These are phyloP conservation scores for Channa maculata DNA, from an alignment of 2,113 vertebrate genomes.

Conservation along the genomic window DNA sequence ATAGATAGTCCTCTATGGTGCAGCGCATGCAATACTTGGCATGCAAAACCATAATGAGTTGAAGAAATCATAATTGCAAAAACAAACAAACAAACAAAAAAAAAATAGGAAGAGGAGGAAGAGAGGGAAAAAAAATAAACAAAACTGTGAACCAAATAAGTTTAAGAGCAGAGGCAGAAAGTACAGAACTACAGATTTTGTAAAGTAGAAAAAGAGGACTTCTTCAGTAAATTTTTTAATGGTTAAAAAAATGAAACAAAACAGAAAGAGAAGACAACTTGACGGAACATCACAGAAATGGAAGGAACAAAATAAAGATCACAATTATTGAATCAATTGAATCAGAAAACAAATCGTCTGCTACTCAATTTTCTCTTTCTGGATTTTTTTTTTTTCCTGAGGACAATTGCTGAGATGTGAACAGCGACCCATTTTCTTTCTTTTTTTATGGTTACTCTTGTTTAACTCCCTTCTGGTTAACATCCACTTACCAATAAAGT, in stretches of 20 bases:
- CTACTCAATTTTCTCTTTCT: constrained; percentile 92
- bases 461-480: constrained; percentile 99
- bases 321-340: constrained; percentile 98
- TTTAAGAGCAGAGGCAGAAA: constrained; percentile 80
- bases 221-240: constrained; percentile 79
- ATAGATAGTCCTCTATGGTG: constrained; percentile 95
- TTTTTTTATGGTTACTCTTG: constrained; percentile 88
- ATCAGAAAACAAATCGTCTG: constrained; percentile 93
- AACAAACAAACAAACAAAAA: constrained; percentile 73
- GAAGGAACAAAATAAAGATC: constrained; percentile 92
- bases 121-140: constrained; percentile 70
- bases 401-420: constrained; percentile 97
- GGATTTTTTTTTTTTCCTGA: constrained; percentile 88
- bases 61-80: constrained; percentile 84
- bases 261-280: constrained; percentile 88
- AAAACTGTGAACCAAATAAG: constrained; percentile 81
- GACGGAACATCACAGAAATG: constrained; percentile 91
- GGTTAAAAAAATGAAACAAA: constrained; percentile 80
- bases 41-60: constrained; percentile 94
- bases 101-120: constrained; percentile 72
- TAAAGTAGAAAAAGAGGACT: constrained; percentile 85
- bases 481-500: constrained; percentile 99
- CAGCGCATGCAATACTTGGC: constrained; percentile 98
- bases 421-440: constrained; percentile 93
- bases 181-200: constrained; percentile 82